Evolutionary conservation across 2,797 vertebrate genomes (phyloP).

Genomic region (Myiotriccus ornatus): DNA sequence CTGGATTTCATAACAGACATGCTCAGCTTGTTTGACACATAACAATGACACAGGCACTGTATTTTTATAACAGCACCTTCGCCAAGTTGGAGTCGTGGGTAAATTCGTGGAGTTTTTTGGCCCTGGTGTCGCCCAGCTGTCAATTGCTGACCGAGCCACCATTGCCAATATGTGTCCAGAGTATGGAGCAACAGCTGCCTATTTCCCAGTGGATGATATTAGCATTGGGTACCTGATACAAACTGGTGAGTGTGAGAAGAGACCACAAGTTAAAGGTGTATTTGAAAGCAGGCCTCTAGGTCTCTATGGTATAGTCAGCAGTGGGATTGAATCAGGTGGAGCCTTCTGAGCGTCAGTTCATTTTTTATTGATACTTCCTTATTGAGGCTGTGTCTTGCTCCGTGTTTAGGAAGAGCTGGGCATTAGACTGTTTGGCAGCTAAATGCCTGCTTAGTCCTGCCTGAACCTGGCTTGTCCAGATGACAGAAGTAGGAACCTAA

Average conservation of each 20-base stretch:
- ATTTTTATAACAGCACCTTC: constrained; percentile 75
- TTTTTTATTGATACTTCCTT: background rate
- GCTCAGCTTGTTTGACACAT: background rate
- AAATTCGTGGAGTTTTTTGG: constrained; percentile 99
- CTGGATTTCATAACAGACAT: background rate
- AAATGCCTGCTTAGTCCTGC: background rate
- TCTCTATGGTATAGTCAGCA: background rate
- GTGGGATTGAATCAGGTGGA: background rate
- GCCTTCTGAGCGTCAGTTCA: background rate
- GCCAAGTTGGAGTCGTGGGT: constrained; percentile 94
- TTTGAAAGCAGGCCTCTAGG: background rate
- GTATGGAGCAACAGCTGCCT: constrained; percentile 94
- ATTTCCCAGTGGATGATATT: constrained; percentile 91
- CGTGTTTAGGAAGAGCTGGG: background rate
- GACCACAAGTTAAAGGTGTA: background rate
- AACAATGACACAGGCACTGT: background rate
- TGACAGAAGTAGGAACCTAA: background rate
- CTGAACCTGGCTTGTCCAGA: background rate
- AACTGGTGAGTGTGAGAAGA: constrained; percentile 80
- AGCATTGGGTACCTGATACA: constrained; percentile 91
- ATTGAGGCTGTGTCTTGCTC: background rate
- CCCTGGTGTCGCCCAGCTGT: constrained; percentile 90
- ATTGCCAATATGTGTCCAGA: constrained; percentile 99
- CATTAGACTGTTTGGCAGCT: background rate
- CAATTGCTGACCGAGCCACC: constrained; percentile 95